Conservation (phyloP, 2,113 vertebrate species). For the Diglossa brunneiventris region DNA sequence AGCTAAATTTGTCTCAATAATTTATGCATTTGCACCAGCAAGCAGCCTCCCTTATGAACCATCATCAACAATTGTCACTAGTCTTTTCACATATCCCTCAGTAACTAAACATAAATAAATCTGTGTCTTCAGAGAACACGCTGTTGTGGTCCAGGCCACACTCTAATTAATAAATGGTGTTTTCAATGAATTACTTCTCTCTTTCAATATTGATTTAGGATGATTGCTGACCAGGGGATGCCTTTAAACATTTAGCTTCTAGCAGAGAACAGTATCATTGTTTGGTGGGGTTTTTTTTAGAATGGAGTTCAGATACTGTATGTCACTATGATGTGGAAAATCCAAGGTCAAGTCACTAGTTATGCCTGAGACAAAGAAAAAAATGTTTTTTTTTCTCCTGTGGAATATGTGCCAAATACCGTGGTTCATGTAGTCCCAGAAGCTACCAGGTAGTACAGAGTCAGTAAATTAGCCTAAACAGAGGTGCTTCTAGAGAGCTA, state of each 20-base stretch:
- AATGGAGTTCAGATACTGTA: background rate
- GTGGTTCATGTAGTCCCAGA: background rate
- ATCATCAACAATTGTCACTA: background rate
- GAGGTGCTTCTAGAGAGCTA: background rate
- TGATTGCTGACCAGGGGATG: constrained; percentile 17
- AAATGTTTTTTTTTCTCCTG: background rate
- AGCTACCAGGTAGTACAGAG: background rate
- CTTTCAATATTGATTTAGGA: constrained; percentile 36
- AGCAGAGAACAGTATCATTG: background rate
- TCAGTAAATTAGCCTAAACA: background rate
- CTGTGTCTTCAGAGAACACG: background rate
- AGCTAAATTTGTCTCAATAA: constrained; percentile 39
- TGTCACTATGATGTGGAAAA: background rate
- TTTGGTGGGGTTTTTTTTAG: background rate
- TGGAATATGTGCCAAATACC: background rate
- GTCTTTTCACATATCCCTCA: background rate
- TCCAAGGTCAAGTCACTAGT: background rate
- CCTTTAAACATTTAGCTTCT: background rate
- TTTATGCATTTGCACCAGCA: constrained; percentile 35
- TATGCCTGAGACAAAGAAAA: background rate
- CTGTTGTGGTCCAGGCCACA: background rate
- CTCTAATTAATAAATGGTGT: constrained; percentile 20
- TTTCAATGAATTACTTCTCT: constrained; percentile 9
- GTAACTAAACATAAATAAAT: constrained; percentile 7
- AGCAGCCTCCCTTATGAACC: constrained; percentile 4